Conservation (phyloP, 2,888 invertebrate genomes). For the Apocheima hispidaria region DNA sequence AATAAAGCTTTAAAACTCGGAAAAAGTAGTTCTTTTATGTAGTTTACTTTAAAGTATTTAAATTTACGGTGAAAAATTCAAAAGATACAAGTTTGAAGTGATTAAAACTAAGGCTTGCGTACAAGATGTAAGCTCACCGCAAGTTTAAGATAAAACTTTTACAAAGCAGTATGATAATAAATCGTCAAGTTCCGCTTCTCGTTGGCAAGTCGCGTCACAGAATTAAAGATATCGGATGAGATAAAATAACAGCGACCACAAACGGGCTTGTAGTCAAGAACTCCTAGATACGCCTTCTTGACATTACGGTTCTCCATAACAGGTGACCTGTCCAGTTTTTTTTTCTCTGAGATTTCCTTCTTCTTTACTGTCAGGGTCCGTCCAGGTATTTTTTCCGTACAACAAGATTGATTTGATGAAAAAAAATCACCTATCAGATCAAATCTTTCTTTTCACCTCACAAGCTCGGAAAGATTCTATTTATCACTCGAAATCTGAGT, state of each 20-base stretch:
- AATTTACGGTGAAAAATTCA: slow-evolving; percentile 36
- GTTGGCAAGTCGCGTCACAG: slow-evolving; percentile 61
- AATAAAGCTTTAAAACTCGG: not conserved
- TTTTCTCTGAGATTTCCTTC: no score
- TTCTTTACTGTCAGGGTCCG: no score
- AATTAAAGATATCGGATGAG: slow-evolving; percentile 52
- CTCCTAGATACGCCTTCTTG: no score
- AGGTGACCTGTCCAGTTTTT: no score
- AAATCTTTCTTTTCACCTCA: no score
- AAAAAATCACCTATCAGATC: no score
- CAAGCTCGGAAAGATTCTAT: no score
- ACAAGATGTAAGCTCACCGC: slow-evolving; percentile 63
- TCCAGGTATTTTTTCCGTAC: no score
- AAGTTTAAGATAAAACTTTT: slow-evolving; percentile 80
- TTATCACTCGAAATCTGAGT: no score
- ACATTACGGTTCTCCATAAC: no score
- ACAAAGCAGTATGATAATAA: slow-evolving; percentile 80
- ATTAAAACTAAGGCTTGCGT: slow-evolving; percentile 55
- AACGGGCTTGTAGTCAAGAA: no score
- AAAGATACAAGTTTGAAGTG: slow-evolving; percentile 46
- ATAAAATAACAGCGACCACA: not conserved
- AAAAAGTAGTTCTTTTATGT: not conserved
- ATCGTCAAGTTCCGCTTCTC: slow-evolving; percentile 75
- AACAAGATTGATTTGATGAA: no score
- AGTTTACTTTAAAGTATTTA: slow-evolving; percentile 6